Percentiles rank a stretch among this genome's conserved stretches.
These are phyloP conservation scores for Chaunax sp. DNA, from an alignment of 2,797 vertebrate species.

Conservation along the genomic window DNA sequence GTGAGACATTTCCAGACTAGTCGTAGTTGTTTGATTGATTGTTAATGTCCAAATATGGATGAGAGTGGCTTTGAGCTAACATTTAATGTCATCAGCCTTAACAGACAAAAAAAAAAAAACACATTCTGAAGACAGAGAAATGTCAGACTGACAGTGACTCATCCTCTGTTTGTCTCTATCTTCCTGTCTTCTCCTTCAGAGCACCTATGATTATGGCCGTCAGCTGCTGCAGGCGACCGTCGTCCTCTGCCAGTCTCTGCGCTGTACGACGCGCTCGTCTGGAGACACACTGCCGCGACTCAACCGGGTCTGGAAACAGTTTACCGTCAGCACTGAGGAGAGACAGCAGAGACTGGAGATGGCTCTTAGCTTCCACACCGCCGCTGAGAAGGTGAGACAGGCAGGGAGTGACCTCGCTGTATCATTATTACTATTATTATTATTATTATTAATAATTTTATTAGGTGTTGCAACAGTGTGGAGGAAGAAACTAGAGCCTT, in stretches of 20 bases:
- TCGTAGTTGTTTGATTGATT: not conserved
- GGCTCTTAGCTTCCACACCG: conserved; percentile 89
- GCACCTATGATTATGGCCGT: conserved; percentile 97
- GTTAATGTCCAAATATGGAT: not conserved
- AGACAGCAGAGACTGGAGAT: conserved; percentile 92
- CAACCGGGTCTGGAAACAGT: conserved; percentile 98
- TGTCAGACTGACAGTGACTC: too few species aligned
- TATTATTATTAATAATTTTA: not conserved
- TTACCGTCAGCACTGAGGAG: conserved; percentile 93
- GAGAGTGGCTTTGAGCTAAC: too few species aligned
- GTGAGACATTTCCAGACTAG: conserved; percentile 67
- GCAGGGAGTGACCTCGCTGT: not conserved
- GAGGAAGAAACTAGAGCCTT: not conserved
- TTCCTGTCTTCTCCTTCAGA: conserved; percentile 77
- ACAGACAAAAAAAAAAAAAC: too few species aligned
- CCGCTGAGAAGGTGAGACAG: conserved; percentile 89
- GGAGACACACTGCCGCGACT: conserved; percentile 96
- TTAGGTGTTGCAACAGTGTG: too few species aligned
- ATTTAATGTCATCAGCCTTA: too few species aligned
- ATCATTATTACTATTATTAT: not conserved
- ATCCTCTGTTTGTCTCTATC: not conserved
- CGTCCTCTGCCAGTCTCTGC: conserved; percentile 95
- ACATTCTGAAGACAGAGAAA: too few species aligned
- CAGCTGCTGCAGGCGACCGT: conserved; percentile 98
- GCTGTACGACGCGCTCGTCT: conserved; percentile 94